phyloP scores from a whole-genome alignment of 2,113 vertebrate species.

The Hipposideros armiger region DNA sequence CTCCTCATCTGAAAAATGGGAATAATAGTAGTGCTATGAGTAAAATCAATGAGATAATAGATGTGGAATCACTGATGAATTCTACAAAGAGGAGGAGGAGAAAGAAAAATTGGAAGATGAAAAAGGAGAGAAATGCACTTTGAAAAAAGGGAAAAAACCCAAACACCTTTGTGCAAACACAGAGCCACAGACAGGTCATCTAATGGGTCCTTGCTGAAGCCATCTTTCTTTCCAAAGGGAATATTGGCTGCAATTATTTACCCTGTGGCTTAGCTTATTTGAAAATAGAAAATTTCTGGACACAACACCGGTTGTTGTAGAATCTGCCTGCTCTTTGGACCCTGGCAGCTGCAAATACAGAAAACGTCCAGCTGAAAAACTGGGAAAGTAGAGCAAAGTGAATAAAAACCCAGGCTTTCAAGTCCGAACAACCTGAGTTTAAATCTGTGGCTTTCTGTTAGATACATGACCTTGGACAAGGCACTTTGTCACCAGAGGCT shows the following conservation, averaged over 20 bases:
- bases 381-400: neutral
- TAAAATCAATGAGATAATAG: slow-evolving; percentile 8
- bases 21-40: neutral
- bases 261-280: neutral
- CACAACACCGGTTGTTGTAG: neutral
- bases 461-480: neutral
- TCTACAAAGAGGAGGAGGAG: neutral
- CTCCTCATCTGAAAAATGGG: slow-evolving; percentile 34
- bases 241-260: neutral
- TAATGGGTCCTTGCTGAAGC: fast-evolving
- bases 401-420: neutral
- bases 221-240: neutral
- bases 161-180: neutral
- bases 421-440: neutral
- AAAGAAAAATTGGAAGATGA: neutral
- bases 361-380: neutral
- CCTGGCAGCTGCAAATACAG: neutral
- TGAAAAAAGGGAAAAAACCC: neutral
- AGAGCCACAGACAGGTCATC: fast-evolving
- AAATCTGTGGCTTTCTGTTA: neutral
- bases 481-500: neutral
- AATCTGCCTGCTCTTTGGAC: neutral
- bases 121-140: neutral
- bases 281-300: neutral
- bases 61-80: neutral